Evolutionary conservation across 2,888 invertebrate species (phyloP).

Genomic region (Caenorhabditis wallacei): DNA sequence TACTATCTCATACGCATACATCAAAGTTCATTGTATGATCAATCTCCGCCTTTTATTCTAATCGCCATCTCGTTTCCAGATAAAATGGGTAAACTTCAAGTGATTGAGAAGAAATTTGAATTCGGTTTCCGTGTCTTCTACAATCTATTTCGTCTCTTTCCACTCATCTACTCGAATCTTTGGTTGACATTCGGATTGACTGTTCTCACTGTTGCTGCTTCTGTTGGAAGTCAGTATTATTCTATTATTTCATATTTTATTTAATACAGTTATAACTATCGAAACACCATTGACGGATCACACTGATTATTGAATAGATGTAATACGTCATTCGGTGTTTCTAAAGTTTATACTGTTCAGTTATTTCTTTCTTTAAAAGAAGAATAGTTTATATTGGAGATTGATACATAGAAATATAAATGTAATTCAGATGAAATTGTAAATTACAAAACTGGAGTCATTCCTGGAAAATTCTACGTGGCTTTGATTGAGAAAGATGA

Average conservation of each 20-base stretch:
- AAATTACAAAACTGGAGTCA: slow-evolving; percentile 85
- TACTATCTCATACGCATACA: slow-evolving; percentile 33
- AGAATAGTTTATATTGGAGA: too few relatives aligned
- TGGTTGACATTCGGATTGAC: slow-evolving; percentile 66
- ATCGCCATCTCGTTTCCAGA: slow-evolving; percentile 23
- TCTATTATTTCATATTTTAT: slow-evolving; percentile 3
- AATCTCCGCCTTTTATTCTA: slow-evolving; percentile 14
- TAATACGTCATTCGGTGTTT: slow-evolving; percentile 48
- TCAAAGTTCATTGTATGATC: slow-evolving; percentile 56
- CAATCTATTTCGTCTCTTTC: slow-evolving; percentile 66
- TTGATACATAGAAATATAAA: not conserved
- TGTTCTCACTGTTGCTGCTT: slow-evolving; percentile 64
- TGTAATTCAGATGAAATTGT: slow-evolving; percentile 84
- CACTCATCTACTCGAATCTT: slow-evolving; percentile 65
- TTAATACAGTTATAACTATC: not conserved
- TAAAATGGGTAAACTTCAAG: slow-evolving; percentile 64
- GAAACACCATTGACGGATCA: slow-evolving; percentile 35
- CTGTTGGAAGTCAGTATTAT: slow-evolving; percentile 67
- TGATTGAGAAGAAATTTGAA: slow-evolving; percentile 60
- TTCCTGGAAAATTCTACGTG: slow-evolving; percentile 85
- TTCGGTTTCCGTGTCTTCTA: slow-evolving; percentile 65
- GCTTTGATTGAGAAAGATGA: slow-evolving; percentile 85
- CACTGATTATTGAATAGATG: slow-evolving; percentile 25
- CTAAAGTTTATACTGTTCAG: slow-evolving; percentile 1
- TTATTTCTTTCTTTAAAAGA: not conserved